Evolutionary conservation across 2,797 vertebrate species (phyloP).

Genomic region (Halcyon badia): DNA sequence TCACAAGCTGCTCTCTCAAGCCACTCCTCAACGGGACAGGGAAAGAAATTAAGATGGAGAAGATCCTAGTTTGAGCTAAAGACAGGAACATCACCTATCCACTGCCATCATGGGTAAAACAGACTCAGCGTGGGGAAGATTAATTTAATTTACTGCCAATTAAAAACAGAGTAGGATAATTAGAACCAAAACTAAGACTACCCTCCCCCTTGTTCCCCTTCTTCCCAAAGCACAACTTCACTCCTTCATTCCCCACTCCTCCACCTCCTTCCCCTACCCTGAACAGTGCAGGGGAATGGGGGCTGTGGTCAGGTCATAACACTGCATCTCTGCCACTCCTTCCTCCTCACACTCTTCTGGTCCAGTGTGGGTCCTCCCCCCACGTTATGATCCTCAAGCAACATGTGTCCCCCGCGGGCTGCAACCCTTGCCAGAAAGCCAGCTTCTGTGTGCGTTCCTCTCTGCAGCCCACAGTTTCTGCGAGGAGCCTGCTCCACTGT

Average conservation of each 20-base stretch:
- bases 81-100: background rate
- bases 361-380: accelerated
- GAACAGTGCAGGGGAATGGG: accelerated
- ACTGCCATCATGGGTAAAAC: background rate
- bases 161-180: background rate
- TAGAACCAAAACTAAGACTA: background rate
- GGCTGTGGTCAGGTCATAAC: background rate
- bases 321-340: background rate
- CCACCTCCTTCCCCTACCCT: background rate
- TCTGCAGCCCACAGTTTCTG: background rate
- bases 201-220: background rate
- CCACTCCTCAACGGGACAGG: background rate
- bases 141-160: background rate
- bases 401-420: background rate
- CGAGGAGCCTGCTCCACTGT: background rate
- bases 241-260: background rate
- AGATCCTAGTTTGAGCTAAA: background rate
- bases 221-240: background rate
- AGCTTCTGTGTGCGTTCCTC: background rate
- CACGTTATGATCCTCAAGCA: too few relatives aligned
- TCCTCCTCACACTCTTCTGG: background rate
- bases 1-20: background rate
- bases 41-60: background rate
- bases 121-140: background rate
- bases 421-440: background rate